Base-by-base conservation (phyloP, 2,888 invertebrate genomes). In the Lasioglossum vierecki region DNA sequence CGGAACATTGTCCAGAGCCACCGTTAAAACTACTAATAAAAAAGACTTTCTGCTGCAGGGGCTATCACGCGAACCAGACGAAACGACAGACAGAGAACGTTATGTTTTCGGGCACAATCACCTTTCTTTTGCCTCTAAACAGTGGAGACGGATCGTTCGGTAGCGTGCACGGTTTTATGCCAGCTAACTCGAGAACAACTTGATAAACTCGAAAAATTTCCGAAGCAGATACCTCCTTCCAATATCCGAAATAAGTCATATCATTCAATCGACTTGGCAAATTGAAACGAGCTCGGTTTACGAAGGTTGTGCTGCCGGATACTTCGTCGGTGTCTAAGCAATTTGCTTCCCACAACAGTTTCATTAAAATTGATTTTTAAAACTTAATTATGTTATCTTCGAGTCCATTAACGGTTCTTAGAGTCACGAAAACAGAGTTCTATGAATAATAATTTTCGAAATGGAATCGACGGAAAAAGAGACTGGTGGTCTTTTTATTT, bases 1-100 rank as follows among this genome's bases (percentile, higher is more conserved):
- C 30, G 63, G 68, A 68, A 68, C 68, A 68, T 41, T 13, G 70
- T 70, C 13, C 39, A 13, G 70, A 13, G 26, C 26, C 22, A 15
- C 41, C 41, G 44, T n/a, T 41, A n/a, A n/a, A 41, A 70, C n/a
- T 70, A n/a, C 39, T 70, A 44, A 70, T 68, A 68, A 68, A 68
- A 68, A 68, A 68, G 39, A 68, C 22, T 68, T 68, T 22, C 39
- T 22, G 39, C 39, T 11, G 39, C 18, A 22, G 11, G 6, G 39
- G 68, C 22, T 30, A 30, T 63, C 30, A 39, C 68, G 22, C 22
- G 68, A 68, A 68, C 39, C 35, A 22, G 11, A 22, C 39, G 9
- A 18, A 39, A 68, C 68, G 22, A 39, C 22, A 9, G 22, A 39
- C 9, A 39, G 39, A 68, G 22, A 39, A 22, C 22, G 9, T 68